Percentiles rank a stretch among this genome's conserved stretches.
phyloP scores from a whole-genome alignment of 2,888 invertebrate genomes.

The Opisthograptis luteolata region DNA sequence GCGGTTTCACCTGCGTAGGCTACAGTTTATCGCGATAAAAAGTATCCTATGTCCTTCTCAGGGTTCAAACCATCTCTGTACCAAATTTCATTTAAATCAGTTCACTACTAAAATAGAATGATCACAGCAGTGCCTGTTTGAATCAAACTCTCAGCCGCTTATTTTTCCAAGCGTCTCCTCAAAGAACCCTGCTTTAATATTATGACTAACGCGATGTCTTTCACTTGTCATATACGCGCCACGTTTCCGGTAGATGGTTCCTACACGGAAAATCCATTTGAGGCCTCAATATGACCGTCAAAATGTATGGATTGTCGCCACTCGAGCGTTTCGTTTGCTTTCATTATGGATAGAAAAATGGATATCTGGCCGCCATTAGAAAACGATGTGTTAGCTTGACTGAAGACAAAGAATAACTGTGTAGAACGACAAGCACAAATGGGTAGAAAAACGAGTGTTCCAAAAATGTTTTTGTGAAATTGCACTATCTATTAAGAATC shows the following conservation, averaged over 20 bases:
- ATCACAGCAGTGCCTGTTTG: too few relatives aligned
- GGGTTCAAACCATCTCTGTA: too few relatives aligned
- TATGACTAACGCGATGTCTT: constrained; percentile 16
- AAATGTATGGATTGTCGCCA: constrained; percentile 24
- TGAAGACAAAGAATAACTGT: background rate
- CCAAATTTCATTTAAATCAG: too few relatives aligned
- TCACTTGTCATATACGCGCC: constrained; percentile 25
- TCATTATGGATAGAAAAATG: constrained; percentile 24
- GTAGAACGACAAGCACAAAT: background rate
- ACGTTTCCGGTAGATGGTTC: constrained; percentile 24
- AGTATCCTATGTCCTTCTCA: too few relatives aligned
- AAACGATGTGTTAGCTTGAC: background rate
- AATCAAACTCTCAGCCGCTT: background rate
- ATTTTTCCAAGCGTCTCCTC: background rate
- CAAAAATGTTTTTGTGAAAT: too few relatives aligned
- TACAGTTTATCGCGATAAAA: too few relatives aligned
- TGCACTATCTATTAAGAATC: too few relatives aligned
- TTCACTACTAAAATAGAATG: too few relatives aligned
- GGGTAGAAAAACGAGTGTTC: too few relatives aligned
- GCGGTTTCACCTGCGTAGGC: too few relatives aligned
- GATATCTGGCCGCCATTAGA: constrained; percentile 1
- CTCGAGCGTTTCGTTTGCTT: constrained; percentile 30
- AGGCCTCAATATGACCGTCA: constrained; percentile 21
- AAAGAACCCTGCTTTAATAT: constrained; percentile 17
- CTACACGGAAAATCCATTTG: constrained; percentile 39